A percentile compares a stretch with the other conserved stretches of the same genome.
These are phyloP conservation scores for Gandaritis pyraliata DNA, from an alignment of 2,888 invertebrate species.

Conservation along the genomic window DNA sequence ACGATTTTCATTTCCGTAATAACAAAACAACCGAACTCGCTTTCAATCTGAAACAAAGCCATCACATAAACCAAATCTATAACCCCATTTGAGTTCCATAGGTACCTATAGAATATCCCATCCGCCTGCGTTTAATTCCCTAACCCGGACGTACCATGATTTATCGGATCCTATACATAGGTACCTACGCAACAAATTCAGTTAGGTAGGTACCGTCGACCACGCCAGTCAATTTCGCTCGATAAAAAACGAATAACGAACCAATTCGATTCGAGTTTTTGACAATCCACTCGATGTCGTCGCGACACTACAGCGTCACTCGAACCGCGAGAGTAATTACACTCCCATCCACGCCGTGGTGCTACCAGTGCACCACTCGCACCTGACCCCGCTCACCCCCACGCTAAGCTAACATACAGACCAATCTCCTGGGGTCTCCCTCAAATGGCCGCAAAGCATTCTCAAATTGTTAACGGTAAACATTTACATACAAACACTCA, in stretches of 20 bases:
- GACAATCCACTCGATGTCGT: constrained; percentile 63
- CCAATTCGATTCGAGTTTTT: constrained; percentile 66
- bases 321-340: constrained; percentile 59
- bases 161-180: constrained; percentile 21
- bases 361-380: constrained; percentile 51
- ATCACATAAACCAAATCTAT: constrained; percentile 21
- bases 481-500: constrained; percentile 58
- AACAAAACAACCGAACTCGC: constrained; percentile 19
- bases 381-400: constrained; percentile 43
- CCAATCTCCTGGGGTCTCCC: constrained; percentile 43
- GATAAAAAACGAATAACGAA: constrained; percentile 54
- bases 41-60: constrained; percentile 11
- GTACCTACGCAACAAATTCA: constrained; percentile 36
- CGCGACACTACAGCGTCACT: constrained; percentile 52
- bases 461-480: constrained; percentile 60
- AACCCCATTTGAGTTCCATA: constrained; percentile 26
- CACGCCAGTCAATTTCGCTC: constrained; percentile 42
- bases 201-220: constrained; percentile 37
- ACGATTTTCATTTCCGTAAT: constrained; percentile 1
- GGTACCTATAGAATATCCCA: constrained; percentile 11
- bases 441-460: constrained; percentile 51
- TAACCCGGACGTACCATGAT: constrained; percentile 21
- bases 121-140: constrained; percentile 24
- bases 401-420: constrained; percentile 23
- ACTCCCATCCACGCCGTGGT: constrained; percentile 53